phyloP scores from a whole-genome alignment of 35 echinoderm and acorn worm genomes.

The Lytechinus pictus region DNA sequence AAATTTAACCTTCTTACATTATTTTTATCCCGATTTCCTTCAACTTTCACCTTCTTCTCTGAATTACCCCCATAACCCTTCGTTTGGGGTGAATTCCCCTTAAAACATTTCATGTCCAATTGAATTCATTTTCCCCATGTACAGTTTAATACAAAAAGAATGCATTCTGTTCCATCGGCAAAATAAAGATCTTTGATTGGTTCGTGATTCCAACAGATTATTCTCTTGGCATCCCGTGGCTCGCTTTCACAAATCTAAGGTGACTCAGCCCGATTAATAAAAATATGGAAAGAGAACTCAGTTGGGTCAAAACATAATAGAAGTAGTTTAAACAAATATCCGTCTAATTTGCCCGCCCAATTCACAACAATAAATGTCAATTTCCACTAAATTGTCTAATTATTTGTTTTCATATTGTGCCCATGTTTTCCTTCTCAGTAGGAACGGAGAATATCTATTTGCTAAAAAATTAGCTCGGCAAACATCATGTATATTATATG shows the following conservation, averaged over 20 bases:
- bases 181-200: neutral
- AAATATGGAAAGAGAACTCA: neutral
- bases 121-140: too few relatives aligned
- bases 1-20: too few relatives aligned
- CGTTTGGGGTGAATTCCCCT: too few relatives aligned
- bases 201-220: neutral
- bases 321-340: slow-evolving; percentile 14
- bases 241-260: neutral
- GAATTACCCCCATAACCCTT: too few relatives aligned
- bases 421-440: neutral
- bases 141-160: too few relatives aligned
- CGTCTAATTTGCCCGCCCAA: neutral
- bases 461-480: neutral
- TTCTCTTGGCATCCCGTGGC: neutral
- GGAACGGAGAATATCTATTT: neutral
- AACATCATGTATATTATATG: neutral
- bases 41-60: too few relatives aligned
- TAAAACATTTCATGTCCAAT: too few relatives aligned
- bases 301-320: neutral
- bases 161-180: neutral
- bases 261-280: neutral
- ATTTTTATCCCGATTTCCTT: too few relatives aligned
- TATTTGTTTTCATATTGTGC: neutral
- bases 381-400: neutral
- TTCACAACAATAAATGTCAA: neutral